phyloP scores from a whole-genome alignment of 1,140 invertebrate species.

The Matsumurasca onukii region DNA sequence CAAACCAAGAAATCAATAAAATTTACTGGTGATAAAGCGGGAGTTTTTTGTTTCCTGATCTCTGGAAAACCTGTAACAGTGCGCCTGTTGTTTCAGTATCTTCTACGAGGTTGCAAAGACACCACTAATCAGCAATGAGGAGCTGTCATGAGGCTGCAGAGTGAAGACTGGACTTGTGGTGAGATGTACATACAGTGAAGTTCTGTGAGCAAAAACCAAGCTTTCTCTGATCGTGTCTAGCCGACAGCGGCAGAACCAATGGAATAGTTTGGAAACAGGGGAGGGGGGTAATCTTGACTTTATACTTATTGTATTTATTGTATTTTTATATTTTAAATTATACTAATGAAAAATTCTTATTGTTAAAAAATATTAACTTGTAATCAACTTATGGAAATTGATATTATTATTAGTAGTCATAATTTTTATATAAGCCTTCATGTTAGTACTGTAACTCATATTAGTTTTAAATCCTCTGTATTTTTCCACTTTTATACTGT shows the following conservation, averaged over 20 bases:
- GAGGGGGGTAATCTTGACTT: background rate
- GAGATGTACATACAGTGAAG: no score
- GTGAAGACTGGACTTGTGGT: background rate
- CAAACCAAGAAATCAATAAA: background rate
- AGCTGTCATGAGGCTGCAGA: slow-evolving; percentile 40
- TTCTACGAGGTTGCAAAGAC: slow-evolving; percentile 38
- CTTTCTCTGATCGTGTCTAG: background rate
- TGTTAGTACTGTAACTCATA: background rate
- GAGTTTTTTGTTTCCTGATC: no score
- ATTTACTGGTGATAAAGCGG: background rate
- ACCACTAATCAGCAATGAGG: slow-evolving; percentile 35
- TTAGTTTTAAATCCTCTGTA: background rate
- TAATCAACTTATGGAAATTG: background rate
- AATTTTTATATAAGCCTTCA: background rate
- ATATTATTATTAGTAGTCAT: background rate
- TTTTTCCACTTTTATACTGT: background rate
- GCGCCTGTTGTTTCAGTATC: slow-evolving; percentile 1
- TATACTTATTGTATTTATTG: background rate
- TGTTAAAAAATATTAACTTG: no score
- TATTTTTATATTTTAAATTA: background rate
- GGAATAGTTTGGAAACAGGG: background rate
- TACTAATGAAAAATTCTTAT: no score
- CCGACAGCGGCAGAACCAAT: background rate
- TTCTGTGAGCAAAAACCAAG: no score
- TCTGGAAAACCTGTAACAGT: background rate